These are phyloP conservation scores for Myanophis thanlyinensis DNA, from an alignment of 2,113 vertebrate genomes.

Conservation along the genomic window DNA sequence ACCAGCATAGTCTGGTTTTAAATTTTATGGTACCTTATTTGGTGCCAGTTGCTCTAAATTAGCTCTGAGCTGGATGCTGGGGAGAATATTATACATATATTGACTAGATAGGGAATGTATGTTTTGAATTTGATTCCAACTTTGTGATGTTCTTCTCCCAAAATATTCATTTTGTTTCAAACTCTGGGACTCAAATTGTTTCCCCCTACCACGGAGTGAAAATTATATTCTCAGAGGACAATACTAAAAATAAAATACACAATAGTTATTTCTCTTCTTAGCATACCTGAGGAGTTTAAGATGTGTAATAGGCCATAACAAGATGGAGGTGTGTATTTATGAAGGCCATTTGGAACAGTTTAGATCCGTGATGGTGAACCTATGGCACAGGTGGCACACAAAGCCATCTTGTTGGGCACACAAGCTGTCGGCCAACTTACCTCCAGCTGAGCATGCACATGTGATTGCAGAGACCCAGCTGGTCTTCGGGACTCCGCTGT, in stretches of 20 bases:
- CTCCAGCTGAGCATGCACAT: too few relatives aligned
- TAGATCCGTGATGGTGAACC: too few relatives aligned
- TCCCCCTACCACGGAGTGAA: constrained; percentile 51
- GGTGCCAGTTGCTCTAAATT: constrained; percentile 41
- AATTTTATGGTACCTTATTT: constrained; percentile 19
- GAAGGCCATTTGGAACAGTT: not conserved
- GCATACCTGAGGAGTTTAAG: not conserved
- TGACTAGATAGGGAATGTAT: constrained; percentile 33
- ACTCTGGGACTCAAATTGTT: constrained; percentile 53
- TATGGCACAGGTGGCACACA: too few relatives aligned
- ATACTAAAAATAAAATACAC: constrained; percentile 48
- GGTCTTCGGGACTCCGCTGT: too few relatives aligned
- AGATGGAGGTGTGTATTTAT: not conserved
- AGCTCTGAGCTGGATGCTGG: not conserved
- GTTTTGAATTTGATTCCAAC: constrained; percentile 4
- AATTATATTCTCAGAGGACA: constrained; percentile 43
- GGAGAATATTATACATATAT: not conserved
- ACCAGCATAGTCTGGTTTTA: not conserved
- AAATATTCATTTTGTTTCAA: constrained; percentile 51
- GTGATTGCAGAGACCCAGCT: too few relatives aligned
- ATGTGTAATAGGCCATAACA: not conserved
- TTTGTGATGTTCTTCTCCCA: constrained; percentile 24
- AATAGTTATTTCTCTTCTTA: constrained; percentile 44
- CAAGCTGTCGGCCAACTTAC: too few relatives aligned
- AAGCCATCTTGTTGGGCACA: too few relatives aligned